phyloP scores from a whole-genome alignment of 2,888 invertebrate species.

The Ashinkailepas kermadecensis region DNA sequence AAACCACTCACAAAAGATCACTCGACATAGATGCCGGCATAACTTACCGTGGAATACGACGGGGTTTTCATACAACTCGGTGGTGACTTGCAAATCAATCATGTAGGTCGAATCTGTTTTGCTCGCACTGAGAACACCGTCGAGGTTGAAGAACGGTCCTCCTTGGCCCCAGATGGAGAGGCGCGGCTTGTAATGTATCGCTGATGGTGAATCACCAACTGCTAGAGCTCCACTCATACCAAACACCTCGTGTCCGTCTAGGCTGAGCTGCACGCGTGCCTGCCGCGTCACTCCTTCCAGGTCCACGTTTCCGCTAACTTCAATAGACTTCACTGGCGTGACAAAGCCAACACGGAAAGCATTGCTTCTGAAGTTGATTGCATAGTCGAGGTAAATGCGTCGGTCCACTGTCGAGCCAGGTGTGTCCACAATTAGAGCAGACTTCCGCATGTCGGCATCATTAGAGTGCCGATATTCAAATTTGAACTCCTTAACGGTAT shows the following conservation, averaged over 20 bases:
- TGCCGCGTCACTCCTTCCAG: not conserved
- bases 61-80: not conserved
- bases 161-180: not conserved
- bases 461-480: conserved; percentile 25
- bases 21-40: no score
- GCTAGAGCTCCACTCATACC: not conserved
- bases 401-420: conserved; percentile 29
- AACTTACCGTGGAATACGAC: not conserved
- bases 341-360: conserved; percentile 22
- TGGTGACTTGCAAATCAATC: not conserved
- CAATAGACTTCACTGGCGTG: conserved; percentile 25
- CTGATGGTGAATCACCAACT: not conserved
- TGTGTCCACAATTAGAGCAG: conserved; percentile 28
- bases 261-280: not conserved
- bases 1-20: no score
- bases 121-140: not conserved
- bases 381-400: conserved; percentile 22
- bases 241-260: not conserved
- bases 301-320: conserved; percentile 22
- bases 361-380: not conserved
- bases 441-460: conserved; percentile 1
- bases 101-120: not conserved
- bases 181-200: not conserved
- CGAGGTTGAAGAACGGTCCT: not conserved
- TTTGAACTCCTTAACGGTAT: conserved; percentile 30